phyloP scores from a whole-genome alignment of 2,888 invertebrate species.

The Drosophila planitibia region DNA sequence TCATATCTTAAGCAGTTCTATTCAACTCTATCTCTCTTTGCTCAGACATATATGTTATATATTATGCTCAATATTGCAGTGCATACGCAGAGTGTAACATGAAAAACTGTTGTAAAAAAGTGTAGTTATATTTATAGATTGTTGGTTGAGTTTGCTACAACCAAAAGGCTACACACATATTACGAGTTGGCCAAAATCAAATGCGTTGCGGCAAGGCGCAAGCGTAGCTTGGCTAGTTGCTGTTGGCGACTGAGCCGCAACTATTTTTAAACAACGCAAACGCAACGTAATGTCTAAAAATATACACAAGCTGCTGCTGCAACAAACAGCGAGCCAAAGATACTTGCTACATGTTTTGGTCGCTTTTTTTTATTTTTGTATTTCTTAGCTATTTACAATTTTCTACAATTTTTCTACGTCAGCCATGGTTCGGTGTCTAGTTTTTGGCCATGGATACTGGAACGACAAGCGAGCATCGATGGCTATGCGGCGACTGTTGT shows the following conservation, averaged over 20 bases:
- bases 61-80: constrained; percentile 14
- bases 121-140: constrained; percentile 47
- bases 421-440: constrained; percentile 45
- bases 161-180: constrained; percentile 19
- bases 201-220: constrained; percentile 27
- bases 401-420: constrained; percentile 67
- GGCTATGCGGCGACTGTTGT: constrained; percentile 28
- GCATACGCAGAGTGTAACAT: constrained; percentile 20
- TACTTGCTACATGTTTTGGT: constrained; percentile 41
- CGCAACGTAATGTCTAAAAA: constrained; percentile 76
- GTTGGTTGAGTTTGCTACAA: constrained; percentile 8
- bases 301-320: constrained; percentile 49
- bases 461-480: constrained; percentile 45
- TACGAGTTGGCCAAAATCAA: constrained; percentile 44
- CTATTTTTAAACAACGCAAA: constrained; percentile 73
- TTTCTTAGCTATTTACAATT: constrained; percentile 26
- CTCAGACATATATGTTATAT: not conserved
- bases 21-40: not conserved
- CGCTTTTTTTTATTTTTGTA: constrained; percentile 20
- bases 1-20: not conserved
- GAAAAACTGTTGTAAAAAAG: constrained; percentile 48
- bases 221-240: constrained; percentile 12
- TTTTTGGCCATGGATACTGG: constrained; percentile 77
- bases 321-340: constrained; percentile 35
- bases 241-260: constrained; percentile 37